Base-by-base conservation (phyloP, 2,888 invertebrate genomes). In the Trichopoda pennipes region DNA sequence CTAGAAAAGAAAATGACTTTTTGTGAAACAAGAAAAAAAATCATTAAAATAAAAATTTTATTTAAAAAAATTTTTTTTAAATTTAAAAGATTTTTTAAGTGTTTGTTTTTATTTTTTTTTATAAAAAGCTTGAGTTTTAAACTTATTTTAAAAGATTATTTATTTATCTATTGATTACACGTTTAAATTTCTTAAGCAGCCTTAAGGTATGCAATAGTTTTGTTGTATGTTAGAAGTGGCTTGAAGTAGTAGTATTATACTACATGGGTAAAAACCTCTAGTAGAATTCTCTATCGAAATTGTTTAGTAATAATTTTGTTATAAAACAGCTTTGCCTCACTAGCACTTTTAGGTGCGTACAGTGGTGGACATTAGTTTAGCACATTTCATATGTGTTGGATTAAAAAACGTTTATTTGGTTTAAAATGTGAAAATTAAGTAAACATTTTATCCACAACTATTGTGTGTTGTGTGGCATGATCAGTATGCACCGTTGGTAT, bases 291-390 rank as follows among this genome's bases (percentile, higher is more conserved):
- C 28, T 6, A n/a, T n/a, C n/a, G n/a, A 44, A 32, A 49, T 73
- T 68, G 66, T 73, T 73, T 32, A 55, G 79, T 68, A 79, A 79
- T 79, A 79, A 79, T 55, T 66, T 73, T 73, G 56, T 77, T 63
- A 55, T 47, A 38, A 61, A 8, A 42, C 21, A 38, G 16, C 9
- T 2, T 77, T 63, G 3, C 38, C 1, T 12, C 42, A 32, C 10
- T 32, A 17, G 21, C 47, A 19, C 19, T 64, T 42, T n/a, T n/a
- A n/a, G n/a, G n/a, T n/a, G n/a, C n/a, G n/a, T n/a, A n/a, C n/a
- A n/a, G n/a, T n/a, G n/a, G n/a, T n/a, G n/a, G n/a, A n/a, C n/a
- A n/a, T n/a, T n/a, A n/a, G n/a, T n/a, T n/a, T n/a, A n/a, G n/a
- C n/a, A n/a, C n/a, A n/a, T n/a, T n/a, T n/a, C n/a, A n/a, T n/a